These are phyloP conservation scores for Acridotheres tristis DNA, from an alignment of 2,797 vertebrate species.

Conservation along the genomic window DNA sequence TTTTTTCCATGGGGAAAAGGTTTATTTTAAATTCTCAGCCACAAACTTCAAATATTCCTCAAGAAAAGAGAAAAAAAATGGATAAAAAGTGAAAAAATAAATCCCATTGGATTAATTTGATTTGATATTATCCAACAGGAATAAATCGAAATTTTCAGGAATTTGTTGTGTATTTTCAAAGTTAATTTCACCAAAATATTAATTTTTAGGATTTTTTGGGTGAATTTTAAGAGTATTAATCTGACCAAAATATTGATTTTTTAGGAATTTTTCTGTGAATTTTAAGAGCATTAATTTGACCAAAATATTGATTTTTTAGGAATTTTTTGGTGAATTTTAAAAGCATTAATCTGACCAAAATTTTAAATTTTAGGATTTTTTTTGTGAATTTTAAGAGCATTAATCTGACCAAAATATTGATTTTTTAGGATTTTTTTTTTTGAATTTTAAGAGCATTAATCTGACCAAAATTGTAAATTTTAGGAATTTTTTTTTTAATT, in stretches of 20 bases:
- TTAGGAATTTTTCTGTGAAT: no score
- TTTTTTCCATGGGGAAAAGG: no score
- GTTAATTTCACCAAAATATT: background rate
- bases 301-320: no score
- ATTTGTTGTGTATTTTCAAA: background rate
- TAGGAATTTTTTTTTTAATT: no score
- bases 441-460: no score
- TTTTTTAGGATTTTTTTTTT: no score
- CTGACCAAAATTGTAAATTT: no score
- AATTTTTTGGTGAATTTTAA: background rate
- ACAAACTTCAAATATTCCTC: background rate
- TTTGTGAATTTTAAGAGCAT: no score
- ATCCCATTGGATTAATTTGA: rapidly evolving
- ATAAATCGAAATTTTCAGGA: background rate
- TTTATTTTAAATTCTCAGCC: background rate
- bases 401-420: no score
- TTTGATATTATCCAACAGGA: background rate
- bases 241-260: no score
- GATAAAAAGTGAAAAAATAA: background rate
- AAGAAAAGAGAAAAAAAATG: background rate
- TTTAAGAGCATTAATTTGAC: no score
- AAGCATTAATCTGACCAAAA: background rate
- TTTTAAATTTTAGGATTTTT: no score
- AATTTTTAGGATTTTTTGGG: background rate
- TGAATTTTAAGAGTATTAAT: background rate